These are phyloP conservation scores for Cotesia chilonis DNA, from an alignment of 1,140 invertebrate species.

Conservation along the genomic window DNA sequence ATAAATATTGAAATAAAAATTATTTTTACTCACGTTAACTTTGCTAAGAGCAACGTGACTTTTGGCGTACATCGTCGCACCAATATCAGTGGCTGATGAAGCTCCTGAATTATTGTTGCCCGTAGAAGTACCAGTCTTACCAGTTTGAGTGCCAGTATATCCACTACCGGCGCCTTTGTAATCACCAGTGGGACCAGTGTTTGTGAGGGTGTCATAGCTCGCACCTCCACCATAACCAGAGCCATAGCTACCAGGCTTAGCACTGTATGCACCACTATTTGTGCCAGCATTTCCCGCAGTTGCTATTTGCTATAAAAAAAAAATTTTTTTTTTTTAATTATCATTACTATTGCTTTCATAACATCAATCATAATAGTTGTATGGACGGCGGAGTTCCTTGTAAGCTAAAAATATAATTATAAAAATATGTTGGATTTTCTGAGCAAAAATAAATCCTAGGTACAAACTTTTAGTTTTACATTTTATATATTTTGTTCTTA, in stretches of 20 bases:
- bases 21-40: slow-evolving; percentile 72
- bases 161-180: slow-evolving; percentile 60
- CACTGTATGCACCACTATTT: slow-evolving; percentile 71
- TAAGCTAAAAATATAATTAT: too few relatives aligned
- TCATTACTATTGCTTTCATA: slow-evolving; percentile 17
- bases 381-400: slow-evolving; percentile 7
- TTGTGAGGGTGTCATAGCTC: slow-evolving; percentile 73
- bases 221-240: slow-evolving; percentile 70
- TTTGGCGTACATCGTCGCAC: slow-evolving; percentile 77
- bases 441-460: too few relatives aligned
- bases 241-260: slow-evolving; percentile 73
- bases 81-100: slow-evolving; percentile 70
- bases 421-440: too few relatives aligned
- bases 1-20: slow-evolving; percentile 18
- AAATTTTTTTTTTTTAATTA: slow-evolving; percentile 2
- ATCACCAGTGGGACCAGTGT: slow-evolving; percentile 64
- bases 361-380: neutral
- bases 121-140: slow-evolving; percentile 61
- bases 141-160: slow-evolving; percentile 64
- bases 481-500: too few relatives aligned
- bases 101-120: slow-evolving; percentile 67
- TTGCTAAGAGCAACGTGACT: slow-evolving; percentile 77
- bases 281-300: slow-evolving; percentile 70
- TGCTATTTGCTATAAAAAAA: slow-evolving; percentile 69
- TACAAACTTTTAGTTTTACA: too few relatives aligned